Evolutionary conservation across 2,888 invertebrate species (phyloP).

Genomic region (Pomacea canaliculata): DNA sequence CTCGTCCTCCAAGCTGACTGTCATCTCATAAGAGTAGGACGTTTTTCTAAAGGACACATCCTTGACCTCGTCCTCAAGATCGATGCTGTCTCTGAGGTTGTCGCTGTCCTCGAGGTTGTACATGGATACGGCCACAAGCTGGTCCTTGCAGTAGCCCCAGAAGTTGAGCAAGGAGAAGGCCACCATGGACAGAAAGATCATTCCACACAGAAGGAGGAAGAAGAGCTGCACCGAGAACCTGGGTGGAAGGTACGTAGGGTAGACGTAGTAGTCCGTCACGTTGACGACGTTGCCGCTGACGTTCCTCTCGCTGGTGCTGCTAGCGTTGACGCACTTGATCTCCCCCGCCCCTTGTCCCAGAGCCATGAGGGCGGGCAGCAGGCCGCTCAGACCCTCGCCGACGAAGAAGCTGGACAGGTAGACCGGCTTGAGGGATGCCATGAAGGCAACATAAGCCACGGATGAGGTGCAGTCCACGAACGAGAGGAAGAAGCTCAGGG

Average conservation of each 20-base stretch:
- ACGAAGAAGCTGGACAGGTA: conserved; percentile 83
- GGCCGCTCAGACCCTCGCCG: conserved; percentile 72
- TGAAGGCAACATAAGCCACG: conserved; percentile 72
- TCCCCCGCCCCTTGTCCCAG: conserved; percentile 81
- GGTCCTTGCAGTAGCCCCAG: conserved; percentile 36
- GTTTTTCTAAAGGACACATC: neutral
- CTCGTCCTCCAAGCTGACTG: neutral
- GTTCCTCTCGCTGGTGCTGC: conserved; percentile 9
- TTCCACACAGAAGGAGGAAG: conserved; percentile 76
- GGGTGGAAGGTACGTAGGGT: conserved; percentile 69
- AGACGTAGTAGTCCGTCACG: conserved; percentile 31
- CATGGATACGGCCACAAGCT: conserved; percentile 5
- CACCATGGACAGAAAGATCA: conserved; percentile 76
- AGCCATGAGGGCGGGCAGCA: conserved; percentile 84
- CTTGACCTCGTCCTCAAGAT: neutral
- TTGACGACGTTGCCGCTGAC: conserved; percentile 29
- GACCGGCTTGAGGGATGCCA: conserved; percentile 77
- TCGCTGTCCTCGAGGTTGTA: neutral
- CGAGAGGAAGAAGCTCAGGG: conserved; percentile 76
- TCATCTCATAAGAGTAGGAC: too few species aligned
- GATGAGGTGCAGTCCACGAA: conserved; percentile 79
- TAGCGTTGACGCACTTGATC: conserved; percentile 37
- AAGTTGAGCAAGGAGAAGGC: conserved; percentile 76
- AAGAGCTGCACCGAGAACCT: conserved; percentile 75
- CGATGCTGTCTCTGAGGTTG: neutral